Evolutionary conservation across 2,113 vertebrate species (phyloP), one percentile per base, ranked within the genome.

Genomic region (Ginglymostoma cirratum): DNA sequence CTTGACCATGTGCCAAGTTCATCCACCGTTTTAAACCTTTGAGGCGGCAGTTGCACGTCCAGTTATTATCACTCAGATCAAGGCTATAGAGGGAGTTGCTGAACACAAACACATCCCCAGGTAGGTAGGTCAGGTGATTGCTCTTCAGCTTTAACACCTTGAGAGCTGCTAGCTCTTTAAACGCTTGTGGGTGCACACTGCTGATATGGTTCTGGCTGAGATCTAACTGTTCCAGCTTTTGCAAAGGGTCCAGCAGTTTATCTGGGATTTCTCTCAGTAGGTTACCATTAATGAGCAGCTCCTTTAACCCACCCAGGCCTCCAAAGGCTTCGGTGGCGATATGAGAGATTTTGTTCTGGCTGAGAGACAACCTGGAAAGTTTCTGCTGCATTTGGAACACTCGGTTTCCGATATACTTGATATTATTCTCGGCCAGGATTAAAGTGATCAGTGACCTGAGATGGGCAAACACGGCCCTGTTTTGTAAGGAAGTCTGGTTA

Each of bases 31-130:
- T 99, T 96, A 99, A 97, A 86, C 98, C 98, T 10, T 98, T 97
- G 80, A 99, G 97, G 52, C 97, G 97, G 96, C 99, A 99, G 97
- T 99, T 98, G 8, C 99, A 99, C 3, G 97, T 99, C 99, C 99
- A 99, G 96, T 98, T 97, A 21, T 99, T 99, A 70, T 98, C 99
- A 14, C 98, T 98, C 96, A 99, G 98, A 96, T 99, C 98, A 96
- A 99, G 96, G 95, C 98, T 97, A 96, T 98, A 98, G 96, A 99
- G 98, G 7, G 97, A 97, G 0, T 97, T 97, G 96, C 98, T 99
- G 86, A 98, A 97, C 48, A 98, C 96, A 65, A 99, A 99, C 86
- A 98, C 97, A 14, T 98, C 97, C 0, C 98, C 98, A 0, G 98
- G 97, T 34, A 99, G 97, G 12, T 98, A 98, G n/a, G 97, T 97